Conservation (phyloP, 2,113 vertebrate species). For the Zosterops lateralis region DNA sequence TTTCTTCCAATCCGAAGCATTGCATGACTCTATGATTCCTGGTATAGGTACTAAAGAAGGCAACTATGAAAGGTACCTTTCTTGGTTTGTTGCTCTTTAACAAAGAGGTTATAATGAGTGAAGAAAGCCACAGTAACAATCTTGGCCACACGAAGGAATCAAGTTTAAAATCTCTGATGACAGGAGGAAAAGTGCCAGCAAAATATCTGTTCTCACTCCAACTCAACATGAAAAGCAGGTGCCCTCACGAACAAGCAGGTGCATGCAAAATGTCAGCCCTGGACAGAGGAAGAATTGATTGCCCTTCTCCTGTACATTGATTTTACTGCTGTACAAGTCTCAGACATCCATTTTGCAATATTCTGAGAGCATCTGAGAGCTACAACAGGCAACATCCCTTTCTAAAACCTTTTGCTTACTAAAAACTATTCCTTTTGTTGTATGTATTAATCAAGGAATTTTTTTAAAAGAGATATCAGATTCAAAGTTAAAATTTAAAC, state of each 20-base stretch:
- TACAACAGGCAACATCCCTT: not conserved
- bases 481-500: not conserved
- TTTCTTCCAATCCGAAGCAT: not conserved
- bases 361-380: not conserved
- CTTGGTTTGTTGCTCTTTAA: not conserved
- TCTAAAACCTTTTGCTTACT: not conserved
- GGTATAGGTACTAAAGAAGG: not conserved
- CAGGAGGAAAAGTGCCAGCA: not conserved
- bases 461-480: not conserved
- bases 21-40: not conserved
- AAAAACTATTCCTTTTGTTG: not conserved
- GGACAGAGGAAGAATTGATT: not conserved
- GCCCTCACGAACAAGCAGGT: not conserved
- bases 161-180: not conserved
- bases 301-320: not conserved
- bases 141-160: not conserved
- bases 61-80: not conserved
- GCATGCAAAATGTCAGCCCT: not conserved
- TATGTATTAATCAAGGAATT: not conserved
- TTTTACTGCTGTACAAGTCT: not conserved
- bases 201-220: not conserved
- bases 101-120: not conserved
- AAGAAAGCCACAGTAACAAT: not conserved
- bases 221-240: not conserved
- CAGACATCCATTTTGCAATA: not conserved